Evolutionary conservation across 2,888 invertebrate species (phyloP), one percentile per base, ranked within the genome.

Genomic region (Pandemis corylana): DNA sequence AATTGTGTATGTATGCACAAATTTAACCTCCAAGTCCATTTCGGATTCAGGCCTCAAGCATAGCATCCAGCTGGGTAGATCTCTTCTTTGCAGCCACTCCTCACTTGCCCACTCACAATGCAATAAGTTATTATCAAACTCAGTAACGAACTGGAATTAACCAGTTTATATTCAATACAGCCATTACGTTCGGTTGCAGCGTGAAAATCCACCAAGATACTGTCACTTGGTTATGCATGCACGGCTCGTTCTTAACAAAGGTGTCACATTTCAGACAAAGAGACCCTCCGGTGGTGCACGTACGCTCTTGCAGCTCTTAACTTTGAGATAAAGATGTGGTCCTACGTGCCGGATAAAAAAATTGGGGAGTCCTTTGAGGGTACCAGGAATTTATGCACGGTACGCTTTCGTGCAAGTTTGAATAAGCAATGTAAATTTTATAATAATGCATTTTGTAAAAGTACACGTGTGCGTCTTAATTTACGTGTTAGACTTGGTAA

Each of bases 181-280:
- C 20, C 36, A 5, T 66, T 36, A 9, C 15, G 41, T 42, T 59
- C 15, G 44, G 12, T 44, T n/a, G 44, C 44, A 56, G 68, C 41
- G 63, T 65, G 36, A 62, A 66, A 36, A 72, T 44, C 63, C 67
- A 70, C 15, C 15, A 73, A 70, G 68, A 56, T 53, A 73, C 68
- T 61, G 63, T 74, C 74, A 69, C 65, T 62, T 75, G 70, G 72
- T 79, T 78, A 80, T 79, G 78, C 77, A 81, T 79, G 77, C 79
- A 68, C 41, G 56, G 69, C 78, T 77, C 75, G 78, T 75, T 72
- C 70, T 75, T 79, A 78, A 78, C 79, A 81, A 78, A 82, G 81
- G 80, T 82, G 77, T 82, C 81, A 78, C 77, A 76, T 79, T 78
- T 78, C 79, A 76, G 71, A 81, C 78, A 83, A 82, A 81, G 80